Evolutionary conservation across 2,888 invertebrate species (phyloP), one percentile per base, ranked within the genome.

Genomic region (Periphyllus acericola): DNA sequence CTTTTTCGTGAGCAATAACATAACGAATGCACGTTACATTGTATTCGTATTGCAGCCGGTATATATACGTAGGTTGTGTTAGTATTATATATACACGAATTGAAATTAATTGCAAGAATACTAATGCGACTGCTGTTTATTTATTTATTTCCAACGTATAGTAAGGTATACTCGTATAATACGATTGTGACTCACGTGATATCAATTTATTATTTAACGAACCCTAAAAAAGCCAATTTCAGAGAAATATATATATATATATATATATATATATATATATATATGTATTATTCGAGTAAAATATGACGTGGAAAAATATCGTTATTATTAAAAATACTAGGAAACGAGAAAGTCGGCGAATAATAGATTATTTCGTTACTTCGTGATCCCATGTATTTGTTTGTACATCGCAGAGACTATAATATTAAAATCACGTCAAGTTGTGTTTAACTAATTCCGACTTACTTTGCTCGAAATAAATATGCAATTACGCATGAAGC

Each of bases 91-190:
- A 40, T n/a, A n/a, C 32, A 71, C 14, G 17, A 71, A 71, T 71
- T 71, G 71, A 71, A 71, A 71, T 71, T 71, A 71, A 71, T 71
- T 21, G 17, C 71, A 32, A 71, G 29, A 29, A n/a, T n/a, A n/a
- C n/a, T 71, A 71, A 71, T 71, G 71, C 71, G 17, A 29, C 32
- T 71, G 71, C 11, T 32, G 71, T 71, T 71, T 71, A 71, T 71
- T 71, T 71, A 71, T 71, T 71, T 71, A 68, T 68, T 68, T 68
- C 4, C 29, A 32, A 71, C 29, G 29, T n/a, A n/a, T n/a, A n/a
- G n/a, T n/a, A n/a, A n/a, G n/a, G n/a, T n/a, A n/a, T n/a, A n/a
- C n/a, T n/a, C n/a, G n/a, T n/a, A n/a, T 66, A 6, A 68, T 25
- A 25, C 25, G 60, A 60, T n/a, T 60, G 60, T 9, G 60, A 68